Evolutionary conservation across 2,113 vertebrate species (phyloP), one percentile per base, ranked within the genome.

Genomic region (Oryzias celebensis): DNA sequence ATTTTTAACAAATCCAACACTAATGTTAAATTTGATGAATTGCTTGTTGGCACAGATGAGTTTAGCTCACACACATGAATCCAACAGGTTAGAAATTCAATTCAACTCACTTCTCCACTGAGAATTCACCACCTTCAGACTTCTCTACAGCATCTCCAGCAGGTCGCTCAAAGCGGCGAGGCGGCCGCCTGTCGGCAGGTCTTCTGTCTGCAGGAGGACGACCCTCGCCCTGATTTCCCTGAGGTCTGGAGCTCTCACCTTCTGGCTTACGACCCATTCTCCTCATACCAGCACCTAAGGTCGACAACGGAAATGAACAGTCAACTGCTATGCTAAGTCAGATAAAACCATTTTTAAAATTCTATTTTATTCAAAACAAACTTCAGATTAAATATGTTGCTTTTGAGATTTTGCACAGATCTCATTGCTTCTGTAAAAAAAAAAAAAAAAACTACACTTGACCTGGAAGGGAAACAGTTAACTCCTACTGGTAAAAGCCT

Each of bases 181-280:
- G 96, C 56, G 95, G 95, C 84, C 96, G 93, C 85, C 96, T 93
- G 68, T 98, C 97, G 10, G 41, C 61, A 5, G 91, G 90, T 0
- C 96, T 92, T 82, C 95, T 93, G 83, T 99, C 97, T 82, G 93
- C 90, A 44, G 94, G 91, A 65, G 95, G 93, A 26, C 97, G 95
- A 22, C 94, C 96, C 65, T 99, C 97, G 1, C 94, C 94, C 84
- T 94, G 96, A 80, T 90, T 52, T 5, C 81, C 91, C 82, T 90
- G 91, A 49, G 87, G 90, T 81, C 86, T 82, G 77, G 83, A 20
- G 56, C 85, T 87, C 3, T 88, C 95, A 20, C 97, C 96, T 52
- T 98, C 97, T 36, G 96, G 95, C 88, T 95, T 94, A 73, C 97
- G 93, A 87, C 94, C 95, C 91, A 98, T 94, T 72, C 94, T 94